Conservation (phyloP, 1,140 invertebrate genomes). For the Coboldia fuscipes region DNA sequence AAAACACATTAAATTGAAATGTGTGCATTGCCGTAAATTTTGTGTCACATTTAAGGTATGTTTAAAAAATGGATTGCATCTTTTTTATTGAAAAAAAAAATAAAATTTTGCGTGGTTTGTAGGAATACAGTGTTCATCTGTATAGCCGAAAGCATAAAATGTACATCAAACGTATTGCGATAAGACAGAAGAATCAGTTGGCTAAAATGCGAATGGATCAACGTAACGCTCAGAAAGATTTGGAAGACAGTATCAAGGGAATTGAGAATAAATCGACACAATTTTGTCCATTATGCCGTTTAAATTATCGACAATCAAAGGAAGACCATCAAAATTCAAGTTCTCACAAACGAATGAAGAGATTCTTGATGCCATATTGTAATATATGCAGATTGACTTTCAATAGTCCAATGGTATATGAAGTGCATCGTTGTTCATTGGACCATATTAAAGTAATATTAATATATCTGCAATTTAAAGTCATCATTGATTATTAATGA, state of each 20-base stretch:
- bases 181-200: slow-evolving; percentile 43
- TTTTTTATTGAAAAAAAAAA: slow-evolving; percentile 3
- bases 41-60: slow-evolving; percentile 45
- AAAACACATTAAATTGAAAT: slow-evolving; percentile 43
- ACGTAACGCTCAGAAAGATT: slow-evolving; percentile 42
- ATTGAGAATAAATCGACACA: slow-evolving; percentile 34
- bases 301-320: slow-evolving; percentile 56
- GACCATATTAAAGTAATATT: slow-evolving; percentile 49
- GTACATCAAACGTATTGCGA: slow-evolving; percentile 43
- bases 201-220: slow-evolving; percentile 49
- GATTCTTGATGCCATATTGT: slow-evolving; percentile 59
- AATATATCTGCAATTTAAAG: too few species aligned
- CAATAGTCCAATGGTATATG: slow-evolving; percentile 59
- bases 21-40: slow-evolving; percentile 48
- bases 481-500: too few species aligned
- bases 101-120: not conserved
- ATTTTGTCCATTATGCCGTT: slow-evolving; percentile 55
- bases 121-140: slow-evolving; percentile 49
- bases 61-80: slow-evolving; percentile 5
- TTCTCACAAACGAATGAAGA: slow-evolving; percentile 56
- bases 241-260: slow-evolving; percentile 42
- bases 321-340: slow-evolving; percentile 50
- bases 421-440: slow-evolving; percentile 54
- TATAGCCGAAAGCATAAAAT: slow-evolving; percentile 40
- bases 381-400: slow-evolving; percentile 37